Evolutionary conservation across 2,113 vertebrate species (phyloP).

Genomic region (Ptilorrhoa leucosticta): DNA sequence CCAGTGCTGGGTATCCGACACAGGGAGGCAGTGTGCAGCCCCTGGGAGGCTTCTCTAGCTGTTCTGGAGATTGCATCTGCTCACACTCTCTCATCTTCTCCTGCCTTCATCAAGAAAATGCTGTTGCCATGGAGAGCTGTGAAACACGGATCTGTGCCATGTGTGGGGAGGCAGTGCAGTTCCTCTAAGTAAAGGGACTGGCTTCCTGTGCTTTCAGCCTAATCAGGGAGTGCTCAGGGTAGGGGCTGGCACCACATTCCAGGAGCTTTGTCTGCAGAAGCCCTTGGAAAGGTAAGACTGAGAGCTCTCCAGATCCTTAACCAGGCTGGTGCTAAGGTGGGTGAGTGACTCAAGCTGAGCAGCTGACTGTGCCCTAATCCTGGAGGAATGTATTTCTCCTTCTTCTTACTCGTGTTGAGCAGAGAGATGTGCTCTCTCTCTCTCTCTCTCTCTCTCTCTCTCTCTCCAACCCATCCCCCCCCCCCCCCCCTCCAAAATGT

Average conservation of each 20-base stretch:
- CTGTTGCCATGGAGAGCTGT: not conserved
- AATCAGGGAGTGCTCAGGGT: not conserved
- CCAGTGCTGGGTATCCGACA: not conserved
- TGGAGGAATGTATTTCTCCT: conserved; percentile 49
- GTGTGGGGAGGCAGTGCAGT: not conserved
- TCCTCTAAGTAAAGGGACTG: not conserved
- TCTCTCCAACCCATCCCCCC: not conserved
- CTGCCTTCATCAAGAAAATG: not conserved
- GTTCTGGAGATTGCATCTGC: not conserved
- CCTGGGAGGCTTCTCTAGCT: not conserved
- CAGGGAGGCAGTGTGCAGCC: conserved; percentile 7
- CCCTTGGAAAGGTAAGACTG: not conserved
- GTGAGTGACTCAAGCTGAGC: conserved; percentile 3
- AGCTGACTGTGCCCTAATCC: conserved; percentile 11
- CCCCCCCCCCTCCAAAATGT: not conserved
- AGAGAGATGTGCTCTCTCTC: not conserved
- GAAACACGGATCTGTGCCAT: not conserved
- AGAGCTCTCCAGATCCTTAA: not conserved
- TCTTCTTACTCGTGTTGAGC: not conserved
- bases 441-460: not conserved
- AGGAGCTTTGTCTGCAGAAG: conserved; percentile 4
- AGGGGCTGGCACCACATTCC: not conserved
- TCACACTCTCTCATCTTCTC: not conserved
- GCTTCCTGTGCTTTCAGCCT: conserved; percentile 16
- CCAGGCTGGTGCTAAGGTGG: conserved; percentile 36